phyloP scores from a whole-genome alignment of 2,888 invertebrate genomes.

The Helobdella robusta region DNA sequence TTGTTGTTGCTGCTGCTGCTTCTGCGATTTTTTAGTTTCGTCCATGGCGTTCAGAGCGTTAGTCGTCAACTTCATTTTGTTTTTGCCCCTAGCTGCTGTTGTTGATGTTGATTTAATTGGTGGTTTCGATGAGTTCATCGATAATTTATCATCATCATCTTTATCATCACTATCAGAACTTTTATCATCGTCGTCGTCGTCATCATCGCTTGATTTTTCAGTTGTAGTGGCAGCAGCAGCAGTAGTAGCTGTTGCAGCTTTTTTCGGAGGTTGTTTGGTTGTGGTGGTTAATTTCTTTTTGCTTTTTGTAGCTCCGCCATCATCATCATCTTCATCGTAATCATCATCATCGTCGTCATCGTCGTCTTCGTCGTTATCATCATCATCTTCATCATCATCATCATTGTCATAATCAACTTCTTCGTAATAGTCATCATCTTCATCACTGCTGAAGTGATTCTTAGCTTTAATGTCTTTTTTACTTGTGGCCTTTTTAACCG shows the following conservation, averaged over 20 bases:
- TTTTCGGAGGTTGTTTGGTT: no score
- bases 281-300: no score
- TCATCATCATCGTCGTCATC: conserved; percentile 6
- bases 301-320: not conserved
- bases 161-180: no score
- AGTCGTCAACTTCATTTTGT: not conserved
- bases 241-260: no score
- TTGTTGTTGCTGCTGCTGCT: not conserved
- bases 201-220: no score
- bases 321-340: conserved; percentile 15
- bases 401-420: not conserved
- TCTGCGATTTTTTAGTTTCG: not conserved
- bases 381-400: not conserved
- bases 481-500: not conserved
- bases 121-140: no score
- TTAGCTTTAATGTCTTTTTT: not conserved
- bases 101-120: no score
- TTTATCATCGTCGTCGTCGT: no score
- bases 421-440: not conserved
- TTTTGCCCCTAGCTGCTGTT: no score
- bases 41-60: conserved; percentile 5
- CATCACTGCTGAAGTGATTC: not conserved
- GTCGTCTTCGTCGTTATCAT: conserved; percentile 9
- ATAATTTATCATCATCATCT: not conserved
- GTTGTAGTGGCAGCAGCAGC: no score